These are phyloP conservation scores for Tympanoctomys barrerae DNA, from an alignment of 2,797 vertebrate genomes.

Conservation along the genomic window DNA sequence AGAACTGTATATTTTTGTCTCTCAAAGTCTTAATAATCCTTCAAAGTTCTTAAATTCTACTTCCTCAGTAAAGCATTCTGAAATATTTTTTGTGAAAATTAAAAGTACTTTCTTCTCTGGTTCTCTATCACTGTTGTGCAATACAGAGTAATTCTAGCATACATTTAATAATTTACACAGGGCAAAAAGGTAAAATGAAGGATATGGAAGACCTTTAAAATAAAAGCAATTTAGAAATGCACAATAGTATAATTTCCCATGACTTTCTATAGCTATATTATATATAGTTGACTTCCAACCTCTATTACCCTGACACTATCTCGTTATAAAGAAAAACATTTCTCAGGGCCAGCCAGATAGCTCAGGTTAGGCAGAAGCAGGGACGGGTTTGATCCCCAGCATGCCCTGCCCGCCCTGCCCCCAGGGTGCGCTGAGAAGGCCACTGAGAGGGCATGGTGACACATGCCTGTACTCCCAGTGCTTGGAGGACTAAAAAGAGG, in stretches of 20 bases:
- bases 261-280: conserved; percentile 16
- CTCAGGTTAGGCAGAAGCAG: no score
- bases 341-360: background rate
- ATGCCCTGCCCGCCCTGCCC: no score
- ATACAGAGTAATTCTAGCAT: background rate
- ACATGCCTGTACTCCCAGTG: no score
- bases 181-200: background rate
- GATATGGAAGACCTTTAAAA: background rate
- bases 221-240: background rate
- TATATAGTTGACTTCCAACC: background rate
- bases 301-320: background rate
- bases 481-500: no score
- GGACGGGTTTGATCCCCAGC: no score
- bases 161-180: background rate
- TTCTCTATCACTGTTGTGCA: background rate
- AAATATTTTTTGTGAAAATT: background rate
- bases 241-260: background rate
- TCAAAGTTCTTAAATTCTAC: background rate
- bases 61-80: background rate
- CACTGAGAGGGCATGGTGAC: no score
- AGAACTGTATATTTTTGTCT: background rate
- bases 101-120: background rate
- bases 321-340: conserved; percentile 1
- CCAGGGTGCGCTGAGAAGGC: no score
- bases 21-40: background rate